These are phyloP conservation scores for Papilio gigon DNA, from an alignment of 2,888 invertebrate genomes.

Conservation along the genomic window DNA sequence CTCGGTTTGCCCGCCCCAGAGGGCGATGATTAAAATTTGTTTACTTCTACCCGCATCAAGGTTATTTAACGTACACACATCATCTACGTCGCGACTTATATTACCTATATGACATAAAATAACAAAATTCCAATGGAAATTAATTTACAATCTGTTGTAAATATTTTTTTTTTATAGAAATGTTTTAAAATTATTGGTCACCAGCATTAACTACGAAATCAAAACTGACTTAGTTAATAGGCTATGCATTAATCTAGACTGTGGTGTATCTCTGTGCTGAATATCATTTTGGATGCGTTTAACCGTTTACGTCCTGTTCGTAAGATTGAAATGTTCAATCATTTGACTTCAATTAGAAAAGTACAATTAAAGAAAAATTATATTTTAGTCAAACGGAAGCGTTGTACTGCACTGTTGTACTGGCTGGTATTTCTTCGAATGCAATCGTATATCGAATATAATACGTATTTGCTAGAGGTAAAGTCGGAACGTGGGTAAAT, in stretches of 20 bases:
- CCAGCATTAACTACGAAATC: too few relatives aligned
- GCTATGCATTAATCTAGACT: too few relatives aligned
- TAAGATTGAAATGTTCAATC: too few relatives aligned
- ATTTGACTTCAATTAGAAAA: background rate
- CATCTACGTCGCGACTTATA: background rate
- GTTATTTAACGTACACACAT: slow-evolving; percentile 14
- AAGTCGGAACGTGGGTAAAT: slow-evolving; percentile 7
- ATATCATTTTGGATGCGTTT: too few relatives aligned
- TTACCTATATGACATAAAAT: background rate
- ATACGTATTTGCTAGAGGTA: background rate
- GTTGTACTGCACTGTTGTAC: background rate
- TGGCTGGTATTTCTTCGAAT: background rate
- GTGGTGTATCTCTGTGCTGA: too few relatives aligned
- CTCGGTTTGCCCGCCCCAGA: slow-evolving; percentile 46
- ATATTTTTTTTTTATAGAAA: too few relatives aligned
- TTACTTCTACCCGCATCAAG: slow-evolving; percentile 32
- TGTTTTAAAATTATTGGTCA: too few relatives aligned
- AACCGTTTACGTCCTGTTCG: too few relatives aligned
- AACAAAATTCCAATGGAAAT: background rate
- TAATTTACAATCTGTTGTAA: too few relatives aligned
- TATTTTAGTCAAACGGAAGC: background rate
- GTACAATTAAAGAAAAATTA: background rate
- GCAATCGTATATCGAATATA: too few relatives aligned
- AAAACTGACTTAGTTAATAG: too few relatives aligned
- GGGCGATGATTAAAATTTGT: slow-evolving; percentile 50